These are phyloP conservation scores for Pachypsylla venusta DNA, from an alignment of 1,140 invertebrate genomes.

Conservation along the genomic window DNA sequence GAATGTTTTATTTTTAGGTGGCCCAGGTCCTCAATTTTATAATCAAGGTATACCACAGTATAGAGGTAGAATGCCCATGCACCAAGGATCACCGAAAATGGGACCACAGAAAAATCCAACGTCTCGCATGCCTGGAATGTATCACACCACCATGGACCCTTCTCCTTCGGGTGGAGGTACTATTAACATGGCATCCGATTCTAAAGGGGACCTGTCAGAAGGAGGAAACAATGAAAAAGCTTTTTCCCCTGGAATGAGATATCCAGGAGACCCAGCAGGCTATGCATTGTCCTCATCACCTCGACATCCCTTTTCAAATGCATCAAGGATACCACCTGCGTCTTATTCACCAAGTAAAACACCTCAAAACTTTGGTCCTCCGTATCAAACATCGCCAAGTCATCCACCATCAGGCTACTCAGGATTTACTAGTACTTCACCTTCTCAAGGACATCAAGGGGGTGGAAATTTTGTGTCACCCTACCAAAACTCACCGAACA, in stretches of 20 bases:
- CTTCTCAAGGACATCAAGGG: not conserved
- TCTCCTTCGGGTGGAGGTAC: conserved; percentile 38
- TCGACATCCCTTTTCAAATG: conserved; percentile 26
- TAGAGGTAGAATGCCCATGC: not conserved
- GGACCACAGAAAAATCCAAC: not conserved
- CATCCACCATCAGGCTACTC: too few relatives aligned
- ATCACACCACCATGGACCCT: conserved; percentile 38
- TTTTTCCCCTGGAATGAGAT: not conserved
- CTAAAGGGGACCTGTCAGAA: conserved; percentile 30
- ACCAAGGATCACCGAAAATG: not conserved
- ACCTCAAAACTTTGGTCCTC: too few relatives aligned
- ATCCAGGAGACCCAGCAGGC: not conserved
- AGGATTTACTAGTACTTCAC: too few relatives aligned
- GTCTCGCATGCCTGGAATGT: conserved; percentile 20
- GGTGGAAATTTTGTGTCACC: not conserved
- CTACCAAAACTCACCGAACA: not conserved
- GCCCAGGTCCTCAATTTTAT: not conserved
- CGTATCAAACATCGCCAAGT: not conserved
- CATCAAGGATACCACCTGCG: conserved; percentile 25
- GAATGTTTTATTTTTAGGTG: too few relatives aligned
- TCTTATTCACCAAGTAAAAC: not conserved
- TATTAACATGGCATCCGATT: conserved; percentile 32
- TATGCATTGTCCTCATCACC: not conserved
- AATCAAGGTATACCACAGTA: not conserved
- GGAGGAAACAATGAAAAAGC: not conserved